Evolutionary conservation across 2,113 vertebrate species (phyloP).

Genomic region (Vimba vimba): DNA sequence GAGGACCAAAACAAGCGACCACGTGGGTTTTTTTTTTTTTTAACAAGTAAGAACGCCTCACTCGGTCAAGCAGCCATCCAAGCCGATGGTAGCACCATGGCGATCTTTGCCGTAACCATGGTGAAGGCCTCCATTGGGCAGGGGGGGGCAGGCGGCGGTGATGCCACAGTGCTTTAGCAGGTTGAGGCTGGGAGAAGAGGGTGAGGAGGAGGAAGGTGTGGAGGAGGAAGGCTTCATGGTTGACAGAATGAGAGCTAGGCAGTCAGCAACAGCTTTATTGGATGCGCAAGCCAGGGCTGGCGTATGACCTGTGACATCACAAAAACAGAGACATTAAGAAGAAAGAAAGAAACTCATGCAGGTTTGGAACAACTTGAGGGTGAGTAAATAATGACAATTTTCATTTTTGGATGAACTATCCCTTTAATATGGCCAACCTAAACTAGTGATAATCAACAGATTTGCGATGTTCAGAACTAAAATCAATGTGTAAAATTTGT

Average conservation of each 20-base stretch:
- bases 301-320: slow-evolving; percentile 81
- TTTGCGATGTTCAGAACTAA: background rate
- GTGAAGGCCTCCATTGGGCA: slow-evolving; percentile 81
- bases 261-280: slow-evolving; percentile 98
- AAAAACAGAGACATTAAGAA: background rate
- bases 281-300: slow-evolving; percentile 96
- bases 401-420: too few species aligned
- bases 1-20: slow-evolving; percentile 42
- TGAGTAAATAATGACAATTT: too few species aligned
- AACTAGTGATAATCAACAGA: background rate
- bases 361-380: too few species aligned
- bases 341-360: too few species aligned
- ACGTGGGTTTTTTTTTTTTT: background rate
- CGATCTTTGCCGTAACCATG: slow-evolving; percentile 82
- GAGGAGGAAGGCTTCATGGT: slow-evolving; percentile 94
- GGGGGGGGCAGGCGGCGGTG: slow-evolving; percentile 77
- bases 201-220: slow-evolving; percentile 77
- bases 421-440: background rate
- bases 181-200: slow-evolving; percentile 87
- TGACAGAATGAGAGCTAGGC: slow-evolving; percentile 97
- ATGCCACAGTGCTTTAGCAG: slow-evolving; percentile 95
- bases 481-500: too few species aligned
- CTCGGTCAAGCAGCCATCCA: slow-evolving; percentile 94
- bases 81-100: slow-evolving; percentile 81
- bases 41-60: slow-evolving; percentile 56